phyloP scores from a whole-genome alignment of 2,113 vertebrate genomes.

The Oryzias curvinotus region DNA sequence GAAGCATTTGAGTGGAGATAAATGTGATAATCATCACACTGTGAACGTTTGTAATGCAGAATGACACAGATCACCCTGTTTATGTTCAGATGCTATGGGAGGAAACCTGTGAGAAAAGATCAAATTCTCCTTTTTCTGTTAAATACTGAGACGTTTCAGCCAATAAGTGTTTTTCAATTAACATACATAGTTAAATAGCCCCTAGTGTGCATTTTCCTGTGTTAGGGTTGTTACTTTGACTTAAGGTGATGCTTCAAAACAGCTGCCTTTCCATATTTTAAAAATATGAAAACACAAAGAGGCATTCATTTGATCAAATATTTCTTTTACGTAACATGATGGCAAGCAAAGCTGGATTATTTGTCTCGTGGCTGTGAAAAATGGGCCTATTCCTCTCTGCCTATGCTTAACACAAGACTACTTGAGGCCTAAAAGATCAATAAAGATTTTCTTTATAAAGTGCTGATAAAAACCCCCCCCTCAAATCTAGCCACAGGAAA shows the following conservation, averaged over 20 bases:
- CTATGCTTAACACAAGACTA: background rate
- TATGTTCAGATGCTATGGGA: background rate
- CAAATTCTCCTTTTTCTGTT: too few relatives aligned
- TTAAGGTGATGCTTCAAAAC: background rate
- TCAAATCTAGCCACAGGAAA: too few relatives aligned
- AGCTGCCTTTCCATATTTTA: background rate
- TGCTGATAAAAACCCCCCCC: too few relatives aligned
- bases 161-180: background rate
- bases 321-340: too few relatives aligned
- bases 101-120: background rate
- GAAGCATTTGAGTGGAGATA: conserved; percentile 8
- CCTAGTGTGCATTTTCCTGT: background rate
- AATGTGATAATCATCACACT: conserved; percentile 3
- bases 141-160: background rate
- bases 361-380: too few relatives aligned
- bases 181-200: background rate
- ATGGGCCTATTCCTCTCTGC: too few relatives aligned
- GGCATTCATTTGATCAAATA: too few relatives aligned
- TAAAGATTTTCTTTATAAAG: background rate
- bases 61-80: background rate
- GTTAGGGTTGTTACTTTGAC: background rate
- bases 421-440: background rate
- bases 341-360: too few relatives aligned
- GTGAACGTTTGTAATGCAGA: background rate
- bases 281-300: too few relatives aligned